Percentiles rank a stretch among this genome's conserved stretches.
phyloP scores from a whole-genome alignment of 2,888 invertebrate genomes.

The Corythucha ciliata region DNA sequence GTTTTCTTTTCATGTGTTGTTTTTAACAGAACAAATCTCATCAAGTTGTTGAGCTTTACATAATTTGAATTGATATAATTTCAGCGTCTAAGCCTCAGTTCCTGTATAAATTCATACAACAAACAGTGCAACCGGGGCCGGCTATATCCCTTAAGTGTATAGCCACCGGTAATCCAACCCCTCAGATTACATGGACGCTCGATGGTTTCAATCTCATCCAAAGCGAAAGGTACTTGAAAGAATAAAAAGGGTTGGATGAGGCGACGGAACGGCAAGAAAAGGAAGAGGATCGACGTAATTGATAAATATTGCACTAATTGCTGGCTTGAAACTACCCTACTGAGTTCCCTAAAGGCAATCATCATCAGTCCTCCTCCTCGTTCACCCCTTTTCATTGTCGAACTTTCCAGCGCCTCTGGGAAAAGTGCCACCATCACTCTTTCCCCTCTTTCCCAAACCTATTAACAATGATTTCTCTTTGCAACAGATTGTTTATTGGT shows the following conservation, averaged over 20 bases:
- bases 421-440: no score
- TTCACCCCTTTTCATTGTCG: no score
- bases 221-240: conserved; percentile 25
- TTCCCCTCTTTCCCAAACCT: neutral
- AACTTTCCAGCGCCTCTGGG: no score
- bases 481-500: conserved; percentile 41
- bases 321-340: no score
- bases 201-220: conserved; percentile 41
- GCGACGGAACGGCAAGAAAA: neutral
- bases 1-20: neutral
- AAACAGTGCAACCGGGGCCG: conserved; percentile 44
- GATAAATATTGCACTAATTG: no score
- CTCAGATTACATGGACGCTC: conserved; percentile 44
- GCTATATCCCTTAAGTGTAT: conserved; percentile 45
- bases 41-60: neutral
- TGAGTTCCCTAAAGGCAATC: no score
- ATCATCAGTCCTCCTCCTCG: no score
- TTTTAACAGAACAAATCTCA: neutral
- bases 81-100: conserved; percentile 41
- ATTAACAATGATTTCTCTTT: neutral
- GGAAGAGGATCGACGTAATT: no score
- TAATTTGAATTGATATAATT: conserved; percentile 5
- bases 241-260: neutral
- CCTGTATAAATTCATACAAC: conserved; percentile 43
- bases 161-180: conserved; percentile 46